Conservation (phyloP, 1,140 invertebrate species). For the Heliothis subflexa region DNA sequence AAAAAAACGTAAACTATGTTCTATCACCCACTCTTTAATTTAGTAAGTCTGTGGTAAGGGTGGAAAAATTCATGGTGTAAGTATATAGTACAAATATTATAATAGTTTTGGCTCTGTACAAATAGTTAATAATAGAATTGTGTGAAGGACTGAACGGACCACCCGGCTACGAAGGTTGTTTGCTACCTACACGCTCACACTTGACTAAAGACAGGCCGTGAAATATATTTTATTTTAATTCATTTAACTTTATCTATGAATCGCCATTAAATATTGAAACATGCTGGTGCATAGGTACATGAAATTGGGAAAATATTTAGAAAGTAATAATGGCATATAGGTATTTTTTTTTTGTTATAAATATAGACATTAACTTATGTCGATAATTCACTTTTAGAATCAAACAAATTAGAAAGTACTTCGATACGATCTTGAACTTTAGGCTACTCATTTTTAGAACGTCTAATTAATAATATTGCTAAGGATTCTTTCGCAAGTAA, state of each 20-base stretch:
- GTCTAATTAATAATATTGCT: too few relatives aligned
- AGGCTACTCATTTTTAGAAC: too few relatives aligned
- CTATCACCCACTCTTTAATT: conserved; percentile 31
- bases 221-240: not conserved
- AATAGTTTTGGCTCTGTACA: conserved; percentile 65
- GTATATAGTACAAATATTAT: conserved; percentile 69
- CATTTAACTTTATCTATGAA: not conserved
- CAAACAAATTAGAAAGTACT: too few relatives aligned
- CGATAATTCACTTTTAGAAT: too few relatives aligned
- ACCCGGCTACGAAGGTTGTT: conserved; percentile 47
- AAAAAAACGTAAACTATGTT: not conserved
- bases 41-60: conserved; percentile 45
- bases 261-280: too few relatives aligned
- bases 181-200: conserved; percentile 25
- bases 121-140: conserved; percentile 56
- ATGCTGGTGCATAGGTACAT: too few relatives aligned
- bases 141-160: conserved; percentile 51
- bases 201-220: not conserved
- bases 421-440: too few relatives aligned
- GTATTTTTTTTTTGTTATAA: too few relatives aligned
- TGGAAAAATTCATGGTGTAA: conserved; percentile 62
- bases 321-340: too few relatives aligned
- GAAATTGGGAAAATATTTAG: too few relatives aligned
- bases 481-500: too few relatives aligned
- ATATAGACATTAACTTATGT: too few relatives aligned